Percentiles rank a stretch among this genome's conserved stretches.
Conservation (phyloP, 2,113 vertebrate genomes). For the Lanius ludovicianus region DNA sequence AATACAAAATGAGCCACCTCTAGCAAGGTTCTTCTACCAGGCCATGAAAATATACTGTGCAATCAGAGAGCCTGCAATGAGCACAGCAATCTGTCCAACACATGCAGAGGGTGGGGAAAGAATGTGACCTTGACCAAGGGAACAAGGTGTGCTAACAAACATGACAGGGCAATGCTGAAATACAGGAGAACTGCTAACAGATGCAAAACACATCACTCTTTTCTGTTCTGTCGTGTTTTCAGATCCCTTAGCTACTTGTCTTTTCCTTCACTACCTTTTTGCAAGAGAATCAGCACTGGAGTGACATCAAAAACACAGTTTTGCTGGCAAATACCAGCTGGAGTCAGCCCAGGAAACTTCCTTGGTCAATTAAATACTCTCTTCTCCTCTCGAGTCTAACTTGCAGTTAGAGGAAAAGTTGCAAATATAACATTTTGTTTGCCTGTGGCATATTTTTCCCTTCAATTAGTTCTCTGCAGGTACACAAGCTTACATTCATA, state of each 20-base stretch:
- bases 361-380: not conserved
- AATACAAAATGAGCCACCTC: not conserved
- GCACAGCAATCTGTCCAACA: not conserved
- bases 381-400: not conserved
- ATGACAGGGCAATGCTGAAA: not conserved
- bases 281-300: not conserved
- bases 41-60: not conserved
- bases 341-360: not conserved
- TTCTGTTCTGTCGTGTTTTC: not conserved
- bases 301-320: slow-evolving; percentile 21
- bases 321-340: not conserved
- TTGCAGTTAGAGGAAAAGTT: not conserved
- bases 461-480: not conserved
- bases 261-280: slow-evolving; percentile 2
- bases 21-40: not conserved
- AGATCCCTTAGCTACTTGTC: not conserved
- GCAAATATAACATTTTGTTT: not conserved
- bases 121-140: slow-evolving; percentile 37
- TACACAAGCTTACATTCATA: not conserved
- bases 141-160: slow-evolving; percentile 58
- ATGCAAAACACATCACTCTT: not conserved
- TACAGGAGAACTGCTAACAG: not conserved
- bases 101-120: slow-evolving; percentile 2
- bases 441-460: not conserved
- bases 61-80: not conserved